Conservation (phyloP, 2,113 vertebrate genomes). For the Xiphias gladius region DNA sequence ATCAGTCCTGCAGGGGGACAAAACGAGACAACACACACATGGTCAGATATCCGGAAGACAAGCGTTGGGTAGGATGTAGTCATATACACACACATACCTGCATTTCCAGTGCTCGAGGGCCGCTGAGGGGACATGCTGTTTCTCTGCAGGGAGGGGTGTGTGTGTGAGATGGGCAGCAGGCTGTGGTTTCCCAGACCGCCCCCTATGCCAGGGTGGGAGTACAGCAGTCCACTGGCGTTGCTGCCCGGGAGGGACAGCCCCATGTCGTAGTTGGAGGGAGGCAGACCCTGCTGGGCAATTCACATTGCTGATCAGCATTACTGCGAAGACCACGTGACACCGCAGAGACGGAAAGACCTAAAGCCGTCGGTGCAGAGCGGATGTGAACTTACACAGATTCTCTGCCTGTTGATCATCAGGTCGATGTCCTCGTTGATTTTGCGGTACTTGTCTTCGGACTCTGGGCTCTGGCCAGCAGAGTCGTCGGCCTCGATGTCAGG, state of each 20-base stretch:
- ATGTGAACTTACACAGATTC: slow-evolving; percentile 93
- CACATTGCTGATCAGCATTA: too few relatives aligned
- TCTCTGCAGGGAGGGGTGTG: slow-evolving; percentile 93
- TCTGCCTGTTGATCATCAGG: slow-evolving; percentile 99
- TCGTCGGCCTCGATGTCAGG: slow-evolving; percentile 98
- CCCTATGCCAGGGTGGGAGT: slow-evolving; percentile 88
- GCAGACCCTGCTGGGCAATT: slow-evolving; percentile 87
- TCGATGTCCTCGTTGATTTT: slow-evolving; percentile 99
- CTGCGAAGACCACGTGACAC: neutral
- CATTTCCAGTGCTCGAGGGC: slow-evolving; percentile 92
- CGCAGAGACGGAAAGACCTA: neutral
- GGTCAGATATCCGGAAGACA: neutral
- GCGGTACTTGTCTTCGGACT: slow-evolving; percentile 97
- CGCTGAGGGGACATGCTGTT: slow-evolving; percentile 94
- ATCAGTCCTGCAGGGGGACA: slow-evolving; percentile 87
- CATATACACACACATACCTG: slow-evolving; percentile 81
- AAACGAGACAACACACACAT: neutral
- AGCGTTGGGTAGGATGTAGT: too few relatives aligned
- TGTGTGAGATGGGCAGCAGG: slow-evolving; percentile 92
- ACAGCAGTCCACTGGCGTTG: slow-evolving; percentile 91
- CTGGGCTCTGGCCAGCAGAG: slow-evolving; percentile 97
- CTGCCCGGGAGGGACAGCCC: slow-evolving; percentile 90
- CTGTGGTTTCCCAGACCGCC: slow-evolving; percentile 91
- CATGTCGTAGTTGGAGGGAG: slow-evolving; percentile 95
- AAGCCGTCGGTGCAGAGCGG: slow-evolving; percentile 48